Conservation (phyloP, 2,797 vertebrate genomes). For the Spea hammondii region DNA sequence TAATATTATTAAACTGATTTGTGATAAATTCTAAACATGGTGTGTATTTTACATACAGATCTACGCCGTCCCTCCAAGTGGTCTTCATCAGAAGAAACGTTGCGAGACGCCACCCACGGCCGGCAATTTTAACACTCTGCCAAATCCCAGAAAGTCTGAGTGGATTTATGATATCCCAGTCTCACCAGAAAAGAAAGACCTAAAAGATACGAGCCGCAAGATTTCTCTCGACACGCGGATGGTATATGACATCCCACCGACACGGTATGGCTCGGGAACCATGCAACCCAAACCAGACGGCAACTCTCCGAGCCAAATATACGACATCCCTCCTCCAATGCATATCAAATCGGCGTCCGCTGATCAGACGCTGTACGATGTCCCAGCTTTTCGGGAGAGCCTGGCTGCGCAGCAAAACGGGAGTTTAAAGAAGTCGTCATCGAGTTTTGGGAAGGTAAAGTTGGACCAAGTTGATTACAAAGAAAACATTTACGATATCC, state of each 20-base stretch:
- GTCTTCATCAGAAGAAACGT: conserved; percentile 33
- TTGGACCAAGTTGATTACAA: conserved; percentile 56
- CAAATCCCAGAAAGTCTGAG: conserved; percentile 73
- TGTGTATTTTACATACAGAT: conserved; percentile 61
- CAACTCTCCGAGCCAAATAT: conserved; percentile 38
- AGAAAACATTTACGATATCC: conserved; percentile 68
- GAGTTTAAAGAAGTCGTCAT: conserved; percentile 54
- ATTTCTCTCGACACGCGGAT: conserved; percentile 38
- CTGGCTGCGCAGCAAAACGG: neutral
- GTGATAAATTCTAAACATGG: neutral
- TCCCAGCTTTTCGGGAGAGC: conserved; percentile 30
- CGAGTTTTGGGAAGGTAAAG: conserved; percentile 45
- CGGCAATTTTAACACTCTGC: conserved; percentile 70
- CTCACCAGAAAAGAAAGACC: conserved; percentile 64
- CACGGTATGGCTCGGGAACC: conserved; percentile 22
- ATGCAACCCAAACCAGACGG: conserved; percentile 5
- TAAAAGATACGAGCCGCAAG: conserved; percentile 25
- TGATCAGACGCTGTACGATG: conserved; percentile 45
- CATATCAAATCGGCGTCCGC: conserved; percentile 54
- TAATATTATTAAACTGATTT: too few relatives aligned
- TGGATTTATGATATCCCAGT: conserved; percentile 85
- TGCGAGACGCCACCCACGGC: conserved; percentile 55
- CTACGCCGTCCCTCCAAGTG: conserved; percentile 69
- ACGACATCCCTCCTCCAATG: conserved; percentile 50
- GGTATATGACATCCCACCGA: conserved; percentile 55